Conservation (phyloP, 2,888 invertebrate genomes). For the Sepiola atlantica region DNA sequence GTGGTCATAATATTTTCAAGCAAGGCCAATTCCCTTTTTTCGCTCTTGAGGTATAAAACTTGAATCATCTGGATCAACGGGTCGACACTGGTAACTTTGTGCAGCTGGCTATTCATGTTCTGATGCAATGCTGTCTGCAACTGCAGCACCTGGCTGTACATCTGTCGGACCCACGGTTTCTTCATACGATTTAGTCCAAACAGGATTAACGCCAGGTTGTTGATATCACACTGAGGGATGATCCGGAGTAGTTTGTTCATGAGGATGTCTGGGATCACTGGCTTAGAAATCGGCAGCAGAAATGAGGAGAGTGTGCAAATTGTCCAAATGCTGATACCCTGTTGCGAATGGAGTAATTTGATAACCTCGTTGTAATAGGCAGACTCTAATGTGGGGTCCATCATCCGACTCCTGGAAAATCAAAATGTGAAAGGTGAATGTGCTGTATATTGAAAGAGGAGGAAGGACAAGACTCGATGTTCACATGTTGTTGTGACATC, state of each 20-base stretch:
- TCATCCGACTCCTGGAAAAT: slow-evolving; percentile 1
- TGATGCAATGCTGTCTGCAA: slow-evolving; percentile 48
- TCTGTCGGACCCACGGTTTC: slow-evolving; percentile 50
- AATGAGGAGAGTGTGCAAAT: slow-evolving; percentile 50
- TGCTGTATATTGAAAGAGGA: background rate
- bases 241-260: slow-evolving; percentile 50
- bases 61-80: slow-evolving; percentile 48
- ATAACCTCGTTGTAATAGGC: slow-evolving; percentile 48
- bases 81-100: slow-evolving; percentile 45
- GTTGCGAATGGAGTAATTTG: slow-evolving; percentile 49
- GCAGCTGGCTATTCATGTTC: slow-evolving; percentile 46
- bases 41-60: slow-evolving; percentile 39
- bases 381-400: background rate
- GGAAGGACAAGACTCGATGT: too few species aligned
- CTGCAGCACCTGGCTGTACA: slow-evolving; percentile 52
- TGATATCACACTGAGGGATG: slow-evolving; percentile 53
- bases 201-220: slow-evolving; percentile 50
- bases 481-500: too few species aligned
- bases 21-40: slow-evolving; percentile 38
- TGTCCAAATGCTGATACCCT: slow-evolving; percentile 51
- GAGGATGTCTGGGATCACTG: slow-evolving; percentile 51
- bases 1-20: slow-evolving; percentile 48
- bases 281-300: slow-evolving; percentile 51
- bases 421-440: background rate
- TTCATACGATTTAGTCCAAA: slow-evolving; percentile 52